These are phyloP conservation scores for Homalodisca vitripennis DNA, from an alignment of 1,140 invertebrate species.

Conservation along the genomic window DNA sequence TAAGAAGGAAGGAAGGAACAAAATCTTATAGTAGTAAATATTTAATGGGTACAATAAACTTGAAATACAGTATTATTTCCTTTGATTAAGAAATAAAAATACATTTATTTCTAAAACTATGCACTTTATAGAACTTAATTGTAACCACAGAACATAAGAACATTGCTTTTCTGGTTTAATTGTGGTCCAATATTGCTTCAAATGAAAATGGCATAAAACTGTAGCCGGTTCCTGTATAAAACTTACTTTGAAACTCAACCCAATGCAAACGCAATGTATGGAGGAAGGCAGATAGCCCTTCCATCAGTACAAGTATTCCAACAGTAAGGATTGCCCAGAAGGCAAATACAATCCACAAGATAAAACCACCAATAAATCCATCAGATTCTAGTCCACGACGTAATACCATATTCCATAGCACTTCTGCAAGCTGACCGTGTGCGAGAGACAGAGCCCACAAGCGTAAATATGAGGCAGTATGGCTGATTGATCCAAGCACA, in stretches of 20 bases:
- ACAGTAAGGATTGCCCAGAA: conserved; percentile 74
- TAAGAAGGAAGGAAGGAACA: too few relatives aligned
- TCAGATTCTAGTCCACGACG: conserved; percentile 63
- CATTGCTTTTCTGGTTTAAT: too few relatives aligned
- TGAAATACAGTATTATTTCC: too few relatives aligned
- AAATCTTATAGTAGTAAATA: too few relatives aligned
- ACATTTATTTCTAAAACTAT: too few relatives aligned
- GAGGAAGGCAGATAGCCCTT: conserved; percentile 70
- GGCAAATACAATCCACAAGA: conserved; percentile 73
- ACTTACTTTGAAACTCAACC: conserved; percentile 96
- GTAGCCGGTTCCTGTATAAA: conserved; percentile 88
- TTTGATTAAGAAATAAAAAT: too few relatives aligned
- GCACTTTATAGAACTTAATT: too few relatives aligned
- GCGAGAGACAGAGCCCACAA: conserved; percentile 96
- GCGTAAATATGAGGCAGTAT: conserved; percentile 96
- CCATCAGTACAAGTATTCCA: conserved; percentile 66
- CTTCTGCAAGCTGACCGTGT: conserved; percentile 95
- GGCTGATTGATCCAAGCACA: conserved; percentile 94
- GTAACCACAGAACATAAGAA: too few relatives aligned
- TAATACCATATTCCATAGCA: conserved; percentile 94
- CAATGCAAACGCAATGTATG: conserved; percentile 57
- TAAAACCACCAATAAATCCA: conserved; percentile 66
- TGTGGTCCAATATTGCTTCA: conserved; percentile 54
- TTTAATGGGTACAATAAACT: too few relatives aligned
- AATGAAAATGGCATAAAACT: conserved; percentile 93